Base-by-base conservation (phyloP, 2,797 vertebrate genomes). In the Halcyon leucocephala region DNA sequence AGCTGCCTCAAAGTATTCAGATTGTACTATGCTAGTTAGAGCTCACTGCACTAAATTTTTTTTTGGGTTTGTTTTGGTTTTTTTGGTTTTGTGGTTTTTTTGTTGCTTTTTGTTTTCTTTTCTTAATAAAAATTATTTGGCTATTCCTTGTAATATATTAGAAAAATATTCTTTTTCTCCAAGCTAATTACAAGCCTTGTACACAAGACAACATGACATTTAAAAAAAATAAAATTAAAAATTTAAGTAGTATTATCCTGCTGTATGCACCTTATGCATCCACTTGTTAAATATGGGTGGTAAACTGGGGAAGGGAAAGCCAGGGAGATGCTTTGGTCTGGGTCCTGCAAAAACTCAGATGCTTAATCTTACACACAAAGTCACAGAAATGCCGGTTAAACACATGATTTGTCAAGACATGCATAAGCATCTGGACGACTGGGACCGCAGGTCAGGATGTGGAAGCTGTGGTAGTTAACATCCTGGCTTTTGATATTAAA, bases 21-120 rank as follows among this genome's bases (percentile, higher is more conserved):
- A 99, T 99, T 99, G 99, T 99, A 99, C 98, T 96, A 98, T 98
- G 99, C 99, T 98, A 98, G 96, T 98, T 98, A 95, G 91, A 96
- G 95, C 96, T 97, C 97, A 97, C 95, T 97, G 93, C 95, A 10
- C 97, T 97, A 96, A 97, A 95, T 97, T 90, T 95, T 91, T 97
- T 93, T 76, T 62, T 70, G 37, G 37, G 37, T 28, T 26, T 51
- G 15, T 15, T 15, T 37, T 37, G 10, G 15, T 51, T 25, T 51
- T 51, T 51, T 92, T 95, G 91, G 97, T 91, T 93, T 77, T 37
- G 37, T 37, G 37, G 37, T 37, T 37, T 49, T 49, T 51, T 26
- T 51, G 41, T 14, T 15, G 15, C 26, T 25, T 51, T 51, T 92
- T 95, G 91, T 97, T 91, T 93, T 77, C 49, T 74, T 92, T 94